Conservation (phyloP, 2,888 invertebrate species). For the Saturnia japonica region DNA sequence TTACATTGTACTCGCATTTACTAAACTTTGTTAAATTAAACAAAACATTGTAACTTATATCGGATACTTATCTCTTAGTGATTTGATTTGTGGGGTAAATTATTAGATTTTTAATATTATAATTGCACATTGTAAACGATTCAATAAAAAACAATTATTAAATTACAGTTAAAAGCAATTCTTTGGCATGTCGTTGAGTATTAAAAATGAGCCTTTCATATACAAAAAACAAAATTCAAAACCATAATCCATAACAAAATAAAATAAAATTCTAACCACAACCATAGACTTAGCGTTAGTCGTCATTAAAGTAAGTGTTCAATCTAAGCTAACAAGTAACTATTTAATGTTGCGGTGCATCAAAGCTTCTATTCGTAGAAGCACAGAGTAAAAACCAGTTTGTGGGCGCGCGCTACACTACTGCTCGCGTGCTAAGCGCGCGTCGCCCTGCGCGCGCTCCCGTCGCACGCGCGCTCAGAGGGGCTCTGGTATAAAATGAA, state of each 20-base stretch:
- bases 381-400: slow-evolving; percentile 70
- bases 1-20: too few relatives aligned
- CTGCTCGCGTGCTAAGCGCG: slow-evolving; percentile 44
- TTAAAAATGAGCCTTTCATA: too few relatives aligned
- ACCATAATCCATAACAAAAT: background rate
- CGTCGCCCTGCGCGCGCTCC: slow-evolving; percentile 50
- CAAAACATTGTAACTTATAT: too few relatives aligned
- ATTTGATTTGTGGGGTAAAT: too few relatives aligned
- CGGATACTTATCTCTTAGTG: too few relatives aligned
- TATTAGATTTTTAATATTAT: too few relatives aligned
- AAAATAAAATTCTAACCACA: background rate
- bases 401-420: slow-evolving; percentile 68
- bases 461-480: slow-evolving; percentile 48
- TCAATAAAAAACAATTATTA: too few relatives aligned
- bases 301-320: slow-evolving; percentile 59
- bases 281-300: slow-evolving; percentile 39
- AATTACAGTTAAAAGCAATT: too few relatives aligned
- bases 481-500: slow-evolving; percentile 64
- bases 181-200: too few relatives aligned
- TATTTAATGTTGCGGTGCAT: slow-evolving; percentile 66
- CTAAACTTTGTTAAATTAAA: too few relatives aligned
- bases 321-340: slow-evolving; percentile 45
- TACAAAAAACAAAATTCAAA: background rate
- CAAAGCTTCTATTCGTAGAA: slow-evolving; percentile 78
- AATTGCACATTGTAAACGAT: too few relatives aligned